Conservation (phyloP, 2,888 invertebrate species). For the Macrophya alboannulata region DNA sequence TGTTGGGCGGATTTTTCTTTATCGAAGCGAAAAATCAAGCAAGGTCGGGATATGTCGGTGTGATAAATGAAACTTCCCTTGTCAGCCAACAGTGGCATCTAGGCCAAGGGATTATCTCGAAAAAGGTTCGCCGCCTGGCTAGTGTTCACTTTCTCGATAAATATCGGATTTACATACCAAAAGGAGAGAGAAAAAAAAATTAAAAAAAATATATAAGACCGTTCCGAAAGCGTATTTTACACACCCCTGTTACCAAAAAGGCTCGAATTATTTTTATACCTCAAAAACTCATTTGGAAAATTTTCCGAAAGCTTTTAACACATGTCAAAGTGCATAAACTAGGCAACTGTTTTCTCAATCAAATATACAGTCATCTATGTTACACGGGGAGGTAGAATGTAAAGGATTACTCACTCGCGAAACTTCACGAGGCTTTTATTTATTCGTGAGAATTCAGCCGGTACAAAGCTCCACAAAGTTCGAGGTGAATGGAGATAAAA, state of each 20-base stretch:
- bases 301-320: neutral
- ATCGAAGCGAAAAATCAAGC: slow-evolving; percentile 37
- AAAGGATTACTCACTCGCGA: neutral
- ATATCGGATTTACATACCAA: slow-evolving; percentile 18
- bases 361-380: neutral
- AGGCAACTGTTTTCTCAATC: neutral
- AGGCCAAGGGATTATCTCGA: slow-evolving; percentile 39
- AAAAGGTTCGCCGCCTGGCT: slow-evolving; percentile 13
- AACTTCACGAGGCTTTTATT: neutral
- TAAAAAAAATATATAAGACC: neutral
- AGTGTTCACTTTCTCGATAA: neutral
- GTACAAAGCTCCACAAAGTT: neutral
- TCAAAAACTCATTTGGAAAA: neutral
- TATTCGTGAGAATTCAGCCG: neutral
- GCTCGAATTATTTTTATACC: neutral
- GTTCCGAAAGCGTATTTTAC: no score
- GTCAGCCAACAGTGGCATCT: slow-evolving; percentile 18
- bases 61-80: slow-evolving; percentile 40
- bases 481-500: neutral
- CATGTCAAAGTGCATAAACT: neutral
- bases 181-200: neutral
- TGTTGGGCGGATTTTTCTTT: neutral
- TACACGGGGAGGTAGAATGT: neutral
- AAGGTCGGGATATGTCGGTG: slow-evolving; percentile 28
- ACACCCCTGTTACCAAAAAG: neutral